Evolutionary conservation across 2,888 invertebrate genomes (phyloP), one percentile per base, ranked within the genome.

Genomic region (Subacronicta megacephala): DNA sequence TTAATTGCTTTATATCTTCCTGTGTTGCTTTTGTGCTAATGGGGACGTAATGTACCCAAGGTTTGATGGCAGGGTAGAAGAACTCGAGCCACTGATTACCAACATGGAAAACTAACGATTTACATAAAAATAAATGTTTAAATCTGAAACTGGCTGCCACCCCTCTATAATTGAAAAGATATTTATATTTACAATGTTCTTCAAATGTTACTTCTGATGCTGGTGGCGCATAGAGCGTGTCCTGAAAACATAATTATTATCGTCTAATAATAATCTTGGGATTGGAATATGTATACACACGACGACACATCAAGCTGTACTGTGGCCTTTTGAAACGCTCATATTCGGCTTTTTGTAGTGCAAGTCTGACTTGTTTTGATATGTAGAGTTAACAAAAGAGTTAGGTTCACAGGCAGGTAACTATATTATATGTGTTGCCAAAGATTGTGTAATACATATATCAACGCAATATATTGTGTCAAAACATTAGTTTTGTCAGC

Each of bases 71-170:
- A 3, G 96, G 95, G 84, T 99, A 99, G 89, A 98, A 99, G 88
- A 99, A 99, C 92, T 99, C 99, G 35, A 96, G 92, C 99, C 99
- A 99, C 67, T 98, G 97, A 74, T 97, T 95, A 0, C 99, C 99
- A 1, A 99, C 98, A 87, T 99, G 99, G 81, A 99, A 98, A 0
- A 99, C 98, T 35, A 99, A 89, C 0, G 99, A 99, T 76, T 97
- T 96, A 84, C 99, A 99, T 0, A 99, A 92, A 80, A 99, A 98
- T 37, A 99, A 95, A 91, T 99, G 99, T 85, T 99, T 99, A 50
- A 99, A 96, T n/a, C 99, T 95, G 83, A 99, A 99, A 87, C 99
- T 99, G 9, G 99, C 99, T 2, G 99, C 99, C 0, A 99, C 99
- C 2, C 99, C 99, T 69, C 99, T 96, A 84, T 98, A 99, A 93